Conservation (phyloP, 2,888 invertebrate species). For the Amorpha juglandis region DNA sequence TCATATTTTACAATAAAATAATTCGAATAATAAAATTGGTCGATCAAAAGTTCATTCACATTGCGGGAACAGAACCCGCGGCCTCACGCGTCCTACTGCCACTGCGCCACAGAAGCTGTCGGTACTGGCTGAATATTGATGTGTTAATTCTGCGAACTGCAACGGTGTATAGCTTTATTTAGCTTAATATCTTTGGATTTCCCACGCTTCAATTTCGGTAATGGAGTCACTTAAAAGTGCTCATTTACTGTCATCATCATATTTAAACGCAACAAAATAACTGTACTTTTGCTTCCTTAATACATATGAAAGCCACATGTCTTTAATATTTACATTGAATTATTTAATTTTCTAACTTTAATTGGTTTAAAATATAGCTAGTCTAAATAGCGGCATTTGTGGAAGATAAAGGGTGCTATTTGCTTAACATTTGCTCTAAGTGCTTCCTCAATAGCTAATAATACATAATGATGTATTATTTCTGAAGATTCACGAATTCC, state of each 20-base stretch:
- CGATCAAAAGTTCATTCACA: too few species aligned
- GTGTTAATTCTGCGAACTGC: background rate
- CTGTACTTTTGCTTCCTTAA: background rate
- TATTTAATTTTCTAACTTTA: constrained; percentile 1
- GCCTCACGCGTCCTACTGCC: too few species aligned
- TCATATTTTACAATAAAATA: too few species aligned
- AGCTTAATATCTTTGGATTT: background rate
- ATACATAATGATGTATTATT: constrained; percentile 80
- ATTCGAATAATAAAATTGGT: too few species aligned
- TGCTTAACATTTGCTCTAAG: constrained; percentile 76
- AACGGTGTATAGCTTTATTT: background rate
- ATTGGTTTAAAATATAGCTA: constrained; percentile 16
- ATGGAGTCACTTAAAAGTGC: constrained; percentile 61
- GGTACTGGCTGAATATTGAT: background rate
- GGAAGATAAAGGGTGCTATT: constrained; percentile 67
- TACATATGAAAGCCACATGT: background rate
- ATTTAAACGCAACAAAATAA: constrained; percentile 11
- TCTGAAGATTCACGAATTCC: constrained; percentile 80
- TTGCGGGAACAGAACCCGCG: too few species aligned
- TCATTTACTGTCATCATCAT: constrained; percentile 2
- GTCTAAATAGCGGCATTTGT: constrained; percentile 25
- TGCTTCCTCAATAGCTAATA: constrained; percentile 79
- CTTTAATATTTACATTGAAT: background rate
- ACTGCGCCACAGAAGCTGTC: too few species aligned
- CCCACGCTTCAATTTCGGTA: constrained; percentile 51